Conservation (phyloP, 2,888 invertebrate genomes). For the Oithona nana region DNA sequence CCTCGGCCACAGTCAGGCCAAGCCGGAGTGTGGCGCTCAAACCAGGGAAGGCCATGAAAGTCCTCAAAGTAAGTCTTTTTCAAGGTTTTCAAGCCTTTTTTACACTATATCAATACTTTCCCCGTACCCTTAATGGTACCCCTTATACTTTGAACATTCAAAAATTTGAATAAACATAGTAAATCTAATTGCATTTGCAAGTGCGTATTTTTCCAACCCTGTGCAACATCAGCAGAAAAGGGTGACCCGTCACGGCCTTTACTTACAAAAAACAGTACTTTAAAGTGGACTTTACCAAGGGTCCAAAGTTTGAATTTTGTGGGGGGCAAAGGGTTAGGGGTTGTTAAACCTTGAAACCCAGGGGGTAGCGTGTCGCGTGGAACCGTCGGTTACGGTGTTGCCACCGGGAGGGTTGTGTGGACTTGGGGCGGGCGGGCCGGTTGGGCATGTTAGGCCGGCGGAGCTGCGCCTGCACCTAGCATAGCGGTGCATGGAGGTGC, state of each 20-base stretch:
- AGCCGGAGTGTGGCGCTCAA: background rate
- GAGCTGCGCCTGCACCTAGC: background rate
- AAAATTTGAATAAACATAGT: too few relatives aligned
- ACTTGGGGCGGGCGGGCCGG: too few relatives aligned
- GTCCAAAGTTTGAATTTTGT: too few relatives aligned
- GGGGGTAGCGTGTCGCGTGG: background rate
- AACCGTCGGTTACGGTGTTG: too few relatives aligned
- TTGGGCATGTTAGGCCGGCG: background rate
- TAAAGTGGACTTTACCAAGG: too few relatives aligned
- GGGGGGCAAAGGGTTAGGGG: background rate
- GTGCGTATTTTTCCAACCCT: background rate
- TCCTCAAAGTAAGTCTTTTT: background rate
- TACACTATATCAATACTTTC: too few relatives aligned
- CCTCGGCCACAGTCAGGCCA: background rate
- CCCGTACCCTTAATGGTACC: background rate
- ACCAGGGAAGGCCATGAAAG: background rate
- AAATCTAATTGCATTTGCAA: background rate
- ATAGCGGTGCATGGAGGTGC: background rate
- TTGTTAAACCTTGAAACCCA: background rate
- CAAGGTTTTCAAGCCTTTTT: too few relatives aligned
- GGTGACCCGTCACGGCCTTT: background rate
- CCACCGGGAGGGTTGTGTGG: too few relatives aligned
- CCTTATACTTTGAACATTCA: too few relatives aligned
- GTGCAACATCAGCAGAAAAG: background rate
- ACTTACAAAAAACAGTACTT: too few relatives aligned